Conservation (phyloP, 1,140 invertebrate genomes). For the Telenomus remus region DNA sequence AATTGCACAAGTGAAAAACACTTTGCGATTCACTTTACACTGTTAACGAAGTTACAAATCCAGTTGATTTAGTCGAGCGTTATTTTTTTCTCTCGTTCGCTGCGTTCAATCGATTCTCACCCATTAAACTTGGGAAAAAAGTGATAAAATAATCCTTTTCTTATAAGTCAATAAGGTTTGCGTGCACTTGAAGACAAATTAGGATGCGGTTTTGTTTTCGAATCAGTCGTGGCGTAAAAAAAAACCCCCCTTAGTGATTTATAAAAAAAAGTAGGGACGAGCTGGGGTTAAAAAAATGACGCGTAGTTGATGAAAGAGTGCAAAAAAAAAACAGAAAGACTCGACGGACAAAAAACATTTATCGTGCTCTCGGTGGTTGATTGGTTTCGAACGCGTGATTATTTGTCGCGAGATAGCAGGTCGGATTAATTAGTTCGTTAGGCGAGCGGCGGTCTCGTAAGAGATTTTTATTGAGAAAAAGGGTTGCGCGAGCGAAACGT, state of each 20-base stretch:
- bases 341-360: constrained; percentile 19
- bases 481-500: constrained; percentile 65
- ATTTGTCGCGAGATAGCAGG: constrained; percentile 23
- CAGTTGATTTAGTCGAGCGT: no score
- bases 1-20: no score
- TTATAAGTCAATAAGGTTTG: constrained; percentile 1
- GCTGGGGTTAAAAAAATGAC: no score
- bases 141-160: neutral
- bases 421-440: constrained; percentile 55
- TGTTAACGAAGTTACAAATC: no score
- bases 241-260: no score
- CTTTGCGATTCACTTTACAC: no score
- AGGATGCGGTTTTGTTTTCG: neutral
- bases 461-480: constrained; percentile 52
- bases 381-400: constrained; percentile 28
- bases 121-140: neutral
- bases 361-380: constrained; percentile 13
- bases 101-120: neutral
- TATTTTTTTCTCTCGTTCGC: neutral
- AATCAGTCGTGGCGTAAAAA: neutral
- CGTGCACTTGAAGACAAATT: neutral
- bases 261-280: no score
- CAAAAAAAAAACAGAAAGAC: neutral
- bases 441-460: constrained; percentile 14
- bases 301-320: neutral